phyloP scores from a whole-genome alignment of 1,140 invertebrate genomes.

The Plutomurus gul region DNA sequence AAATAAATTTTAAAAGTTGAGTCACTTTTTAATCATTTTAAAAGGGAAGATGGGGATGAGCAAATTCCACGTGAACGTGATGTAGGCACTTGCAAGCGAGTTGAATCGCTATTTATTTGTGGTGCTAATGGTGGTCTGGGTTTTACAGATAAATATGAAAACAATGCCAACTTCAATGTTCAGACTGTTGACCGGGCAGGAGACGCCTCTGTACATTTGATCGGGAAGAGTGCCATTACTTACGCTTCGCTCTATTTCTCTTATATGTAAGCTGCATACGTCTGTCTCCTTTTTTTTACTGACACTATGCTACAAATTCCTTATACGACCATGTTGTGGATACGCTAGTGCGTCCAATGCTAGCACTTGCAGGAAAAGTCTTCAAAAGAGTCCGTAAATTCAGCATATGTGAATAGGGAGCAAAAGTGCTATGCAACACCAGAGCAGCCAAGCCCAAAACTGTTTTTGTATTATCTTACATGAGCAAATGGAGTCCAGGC shows the following conservation, averaged over 20 bases:
- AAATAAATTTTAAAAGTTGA: constrained; percentile 1
- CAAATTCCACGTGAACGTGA: not conserved
- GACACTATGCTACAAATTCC: not conserved
- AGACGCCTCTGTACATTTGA: constrained; percentile 96
- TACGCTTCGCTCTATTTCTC: constrained; percentile 28
- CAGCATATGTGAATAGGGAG: constrained; percentile 23
- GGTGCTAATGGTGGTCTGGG: constrained; percentile 16
- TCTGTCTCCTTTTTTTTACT: not conserved
- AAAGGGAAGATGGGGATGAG: constrained; percentile 1
- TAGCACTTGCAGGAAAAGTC: not conserved
- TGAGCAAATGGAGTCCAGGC: constrained; percentile 16
- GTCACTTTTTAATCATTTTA: constrained; percentile 18
- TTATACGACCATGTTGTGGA: not conserved
- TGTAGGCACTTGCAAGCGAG: not conserved
- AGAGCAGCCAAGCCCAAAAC: not conserved
- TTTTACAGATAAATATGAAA: constrained; percentile 96
- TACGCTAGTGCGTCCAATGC: not conserved
- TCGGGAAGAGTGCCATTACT: constrained; percentile 27
- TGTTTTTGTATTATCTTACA: constrained; percentile 24
- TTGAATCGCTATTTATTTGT: constrained; percentile 39
- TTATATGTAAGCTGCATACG: not conserved
- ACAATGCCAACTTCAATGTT: constrained; percentile 99
- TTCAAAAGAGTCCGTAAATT: constrained; percentile 23
- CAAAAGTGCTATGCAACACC: not conserved
- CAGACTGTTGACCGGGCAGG: constrained; percentile 95